Conservation (phyloP, 2,888 invertebrate genomes). For the Drosophila antonietae region DNA sequence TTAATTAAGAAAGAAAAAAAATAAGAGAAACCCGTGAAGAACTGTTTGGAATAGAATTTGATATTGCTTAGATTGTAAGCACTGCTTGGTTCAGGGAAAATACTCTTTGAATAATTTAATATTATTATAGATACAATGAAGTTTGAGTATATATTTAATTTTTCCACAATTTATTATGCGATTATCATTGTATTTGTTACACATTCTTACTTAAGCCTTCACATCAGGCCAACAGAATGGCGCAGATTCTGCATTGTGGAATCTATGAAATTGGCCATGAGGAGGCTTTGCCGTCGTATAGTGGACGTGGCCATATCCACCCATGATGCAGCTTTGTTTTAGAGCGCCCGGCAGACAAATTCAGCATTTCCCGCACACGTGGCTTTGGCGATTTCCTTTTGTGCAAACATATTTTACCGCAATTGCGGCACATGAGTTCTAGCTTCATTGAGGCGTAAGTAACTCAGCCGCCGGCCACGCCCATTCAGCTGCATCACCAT, state of each 20-base stretch:
- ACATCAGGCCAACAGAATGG: not conserved
- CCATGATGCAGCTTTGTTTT: conserved; percentile 59
- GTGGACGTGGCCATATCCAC: conserved; percentile 16
- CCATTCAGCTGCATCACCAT: conserved; percentile 33
- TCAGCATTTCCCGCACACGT: conserved; percentile 77
- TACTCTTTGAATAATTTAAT: no score
- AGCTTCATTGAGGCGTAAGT: conserved; percentile 73
- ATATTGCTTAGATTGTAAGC: no score
- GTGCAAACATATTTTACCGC: conserved; percentile 80
- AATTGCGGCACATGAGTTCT: conserved; percentile 71
- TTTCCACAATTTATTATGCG: not conserved
- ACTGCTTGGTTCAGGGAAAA: not conserved
- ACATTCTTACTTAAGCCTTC: not conserved
- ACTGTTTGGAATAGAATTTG: no score
- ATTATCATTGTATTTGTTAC: not conserved
- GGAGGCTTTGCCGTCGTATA: no score
- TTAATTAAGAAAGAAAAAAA: not conserved
- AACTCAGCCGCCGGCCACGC: conserved; percentile 48
- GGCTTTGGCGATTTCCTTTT: conserved; percentile 79
- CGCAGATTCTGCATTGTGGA: conserved; percentile 16
- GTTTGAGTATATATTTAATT: not conserved
- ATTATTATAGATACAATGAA: not conserved
- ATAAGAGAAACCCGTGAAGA: not conserved
- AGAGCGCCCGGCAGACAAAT: conserved; percentile 70
- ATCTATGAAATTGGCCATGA: conserved; percentile 6